These are phyloP conservation scores for Ctenopoma multispine DNA, from an alignment of 2,797 vertebrate species.

Conservation along the genomic window DNA sequence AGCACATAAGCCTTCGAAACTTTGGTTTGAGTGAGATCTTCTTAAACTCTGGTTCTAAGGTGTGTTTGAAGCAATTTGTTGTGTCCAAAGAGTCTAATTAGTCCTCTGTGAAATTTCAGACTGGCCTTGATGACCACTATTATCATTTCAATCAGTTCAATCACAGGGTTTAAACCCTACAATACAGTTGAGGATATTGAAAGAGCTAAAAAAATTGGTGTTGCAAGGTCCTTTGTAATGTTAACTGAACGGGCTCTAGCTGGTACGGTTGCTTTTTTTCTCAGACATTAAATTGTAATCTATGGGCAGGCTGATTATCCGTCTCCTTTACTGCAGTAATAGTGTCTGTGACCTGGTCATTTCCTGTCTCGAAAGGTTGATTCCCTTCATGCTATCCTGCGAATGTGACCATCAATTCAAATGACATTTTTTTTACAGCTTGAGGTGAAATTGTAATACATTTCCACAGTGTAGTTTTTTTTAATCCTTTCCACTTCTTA, in stretches of 20 bases:
- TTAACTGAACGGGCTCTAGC: constrained; percentile 31
- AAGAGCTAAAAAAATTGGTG: constrained; percentile 41
- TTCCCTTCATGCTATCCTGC: constrained; percentile 32
- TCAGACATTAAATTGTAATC: constrained; percentile 68
- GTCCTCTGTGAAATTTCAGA: constrained; percentile 36
- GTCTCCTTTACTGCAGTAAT: constrained; percentile 66
- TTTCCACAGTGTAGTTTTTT: constrained; percentile 43
- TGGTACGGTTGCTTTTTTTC: constrained; percentile 53
- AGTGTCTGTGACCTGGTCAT: constrained; percentile 60
- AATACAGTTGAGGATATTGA: constrained; percentile 10
- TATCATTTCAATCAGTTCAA: constrained; percentile 49
- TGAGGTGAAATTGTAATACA: constrained; percentile 43
- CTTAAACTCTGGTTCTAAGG: neutral
- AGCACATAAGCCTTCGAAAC: neutral
- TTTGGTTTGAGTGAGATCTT: neutral
- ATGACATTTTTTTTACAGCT: constrained; percentile 35
- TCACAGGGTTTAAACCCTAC: constrained; percentile 24
- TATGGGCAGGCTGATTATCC: constrained; percentile 63
- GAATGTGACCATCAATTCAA: constrained; percentile 54
- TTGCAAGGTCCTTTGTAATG: constrained; percentile 40
- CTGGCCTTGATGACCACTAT: constrained; percentile 41
- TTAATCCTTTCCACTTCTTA: constrained; percentile 43
- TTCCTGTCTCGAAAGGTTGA: constrained; percentile 63
- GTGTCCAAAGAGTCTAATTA: constrained; percentile 26
- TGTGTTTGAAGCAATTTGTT: constrained; percentile 22